phyloP scores from a whole-genome alignment of 2,888 invertebrate genomes.

The Archips crataeganus region DNA sequence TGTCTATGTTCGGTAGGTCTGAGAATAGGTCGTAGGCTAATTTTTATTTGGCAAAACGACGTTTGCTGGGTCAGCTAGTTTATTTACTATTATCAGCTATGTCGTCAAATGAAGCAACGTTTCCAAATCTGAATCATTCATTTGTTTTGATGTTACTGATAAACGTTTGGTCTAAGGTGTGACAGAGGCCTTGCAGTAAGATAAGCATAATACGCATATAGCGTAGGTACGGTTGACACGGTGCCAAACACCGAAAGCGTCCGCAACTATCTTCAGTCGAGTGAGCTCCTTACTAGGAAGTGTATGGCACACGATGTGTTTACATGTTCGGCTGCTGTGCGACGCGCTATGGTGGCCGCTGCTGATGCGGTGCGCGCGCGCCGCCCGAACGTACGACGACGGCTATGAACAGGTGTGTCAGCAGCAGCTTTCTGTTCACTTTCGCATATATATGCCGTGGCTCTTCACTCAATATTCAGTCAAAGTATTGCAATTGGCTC shows the following conservation, averaged over 20 bases:
- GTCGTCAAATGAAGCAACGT: conserved; percentile 29
- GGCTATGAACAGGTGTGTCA: conserved; percentile 83
- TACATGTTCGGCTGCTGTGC: conserved; percentile 82
- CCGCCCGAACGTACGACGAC: conserved; percentile 76
- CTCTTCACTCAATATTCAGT: conserved; percentile 74
- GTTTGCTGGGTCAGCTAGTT: too few species aligned
- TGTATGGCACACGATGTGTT: conserved; percentile 84
- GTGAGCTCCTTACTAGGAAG: conserved; percentile 81
- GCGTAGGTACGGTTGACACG: conserved; percentile 69
- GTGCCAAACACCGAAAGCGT: conserved; percentile 78
- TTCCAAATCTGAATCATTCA: conserved; percentile 16
- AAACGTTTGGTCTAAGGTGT: conserved; percentile 45
- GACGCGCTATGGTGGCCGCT: conserved; percentile 83
- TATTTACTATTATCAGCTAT: conserved; percentile 5
- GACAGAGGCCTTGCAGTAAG: conserved; percentile 68
- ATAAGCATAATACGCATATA: conserved; percentile 67
- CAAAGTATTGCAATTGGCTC: conserved; percentile 53
- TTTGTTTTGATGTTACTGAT: conserved; percentile 40
- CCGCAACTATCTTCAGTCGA: conserved; percentile 81
- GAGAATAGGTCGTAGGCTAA: too few species aligned
- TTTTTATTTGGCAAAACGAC: too few species aligned
- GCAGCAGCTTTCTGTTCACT: conserved; percentile 71
- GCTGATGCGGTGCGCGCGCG: conserved; percentile 78
- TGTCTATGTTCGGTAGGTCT: too few species aligned
- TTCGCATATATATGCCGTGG: conserved; percentile 63